phyloP scores from a whole-genome alignment of 2,888 invertebrate species.

The Acronicta aceris region DNA sequence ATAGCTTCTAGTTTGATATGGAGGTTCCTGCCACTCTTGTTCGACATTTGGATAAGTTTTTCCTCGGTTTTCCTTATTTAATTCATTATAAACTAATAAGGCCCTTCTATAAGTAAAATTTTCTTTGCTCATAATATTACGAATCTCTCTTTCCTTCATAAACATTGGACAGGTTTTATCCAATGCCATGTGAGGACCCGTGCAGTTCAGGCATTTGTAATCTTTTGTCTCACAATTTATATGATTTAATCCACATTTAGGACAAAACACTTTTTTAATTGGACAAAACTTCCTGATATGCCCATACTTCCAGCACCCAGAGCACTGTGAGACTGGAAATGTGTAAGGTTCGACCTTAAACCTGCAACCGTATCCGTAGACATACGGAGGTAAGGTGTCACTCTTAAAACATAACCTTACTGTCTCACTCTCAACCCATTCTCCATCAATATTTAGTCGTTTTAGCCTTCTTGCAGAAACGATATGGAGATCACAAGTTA shows the following conservation, averaged over 20 bases:
- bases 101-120: slow-evolving; percentile 11
- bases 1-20: no score
- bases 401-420: slow-evolving; percentile 22
- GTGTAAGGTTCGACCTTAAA: slow-evolving; percentile 31
- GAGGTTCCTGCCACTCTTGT: not conserved
- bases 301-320: slow-evolving; percentile 26
- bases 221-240: slow-evolving; percentile 14
- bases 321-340: slow-evolving; percentile 33
- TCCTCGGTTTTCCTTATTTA: no score
- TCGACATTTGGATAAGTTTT: no score
- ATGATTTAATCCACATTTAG: slow-evolving; percentile 19
- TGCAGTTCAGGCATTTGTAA: slow-evolving; percentile 22
- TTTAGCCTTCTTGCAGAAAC: slow-evolving; percentile 8
- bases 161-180: slow-evolving; percentile 18
- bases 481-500: not conserved
- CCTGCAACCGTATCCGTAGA: slow-evolving; percentile 18
- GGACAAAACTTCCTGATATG: slow-evolving; percentile 11
- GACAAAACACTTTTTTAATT: slow-evolving; percentile 12
- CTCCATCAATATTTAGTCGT: slow-evolving; percentile 1
- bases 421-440: slow-evolving; percentile 11
- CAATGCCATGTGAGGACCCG: slow-evolving; percentile 20
- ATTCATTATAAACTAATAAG: no score
- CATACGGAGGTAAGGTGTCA: slow-evolving; percentile 9
- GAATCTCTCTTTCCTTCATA: slow-evolving; percentile 20
- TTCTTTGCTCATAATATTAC: slow-evolving; percentile 3